Evolutionary conservation across 2,888 invertebrate genomes (phyloP), one percentile per base, ranked within the genome.

Genomic region (Drosophila flavopinicola): DNA sequence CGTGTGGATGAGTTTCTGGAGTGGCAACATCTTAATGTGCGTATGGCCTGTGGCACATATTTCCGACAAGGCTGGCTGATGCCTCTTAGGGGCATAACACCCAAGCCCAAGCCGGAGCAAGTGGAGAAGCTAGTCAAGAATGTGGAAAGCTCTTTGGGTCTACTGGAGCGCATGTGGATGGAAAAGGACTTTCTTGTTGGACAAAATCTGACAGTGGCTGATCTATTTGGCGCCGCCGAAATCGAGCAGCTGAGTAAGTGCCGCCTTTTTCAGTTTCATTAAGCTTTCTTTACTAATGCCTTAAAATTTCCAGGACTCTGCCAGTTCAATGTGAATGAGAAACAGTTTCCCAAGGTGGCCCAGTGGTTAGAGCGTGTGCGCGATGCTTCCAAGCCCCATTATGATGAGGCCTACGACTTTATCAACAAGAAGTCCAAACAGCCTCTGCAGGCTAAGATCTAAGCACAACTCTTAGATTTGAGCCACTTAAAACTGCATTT

Each of bases 221-320:
- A 96, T 90, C 89, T 96, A 45, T 90, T 95, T 65, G 95, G 94
- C 0, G 93, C 94, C 0, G 94, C 94, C 72, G 96, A 96, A 91
- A 87, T 96, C 48, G 95, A 96, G 88, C 96, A 96, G 89, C 94
- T 95, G 24, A 92, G 95, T 95, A 90, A 92, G 78, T 59, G 10
- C 20, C 2, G n/a, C n/a, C n/a, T n/a, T n/a, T n/a, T n/a, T n/a
- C n/a, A n/a, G n/a, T n/a, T n/a, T 11, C 6, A 10, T 6, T 15
- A 17, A 27, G 9, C 9, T n/a, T n/a, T 1, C 5, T 27, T 42
- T 25, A 30, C 30, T 5, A 0, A 5, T 38, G n/a, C 4, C 33
- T 0, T 20, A 5, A 3, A 0, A n/a, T 25, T 71, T 65, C 0
- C 74, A 95, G 95, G 93, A 88, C 92, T 95, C 89, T 93, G 93